Conservation (phyloP, 2,113 vertebrate genomes). For the Coptodon bakossiorum region DNA sequence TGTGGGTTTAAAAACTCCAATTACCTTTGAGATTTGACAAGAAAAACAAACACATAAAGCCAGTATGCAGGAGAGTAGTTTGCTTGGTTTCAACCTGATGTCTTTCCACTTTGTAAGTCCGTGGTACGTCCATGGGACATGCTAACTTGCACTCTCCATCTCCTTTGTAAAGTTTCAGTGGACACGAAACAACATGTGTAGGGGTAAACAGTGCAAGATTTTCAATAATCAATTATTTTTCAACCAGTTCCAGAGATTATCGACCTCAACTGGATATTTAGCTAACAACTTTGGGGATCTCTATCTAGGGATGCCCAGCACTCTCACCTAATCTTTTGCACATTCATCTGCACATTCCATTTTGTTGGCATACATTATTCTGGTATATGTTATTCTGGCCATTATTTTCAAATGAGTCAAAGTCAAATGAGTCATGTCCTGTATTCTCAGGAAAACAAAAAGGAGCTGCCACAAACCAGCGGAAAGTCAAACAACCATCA, state of each 20-base stretch:
- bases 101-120: background rate
- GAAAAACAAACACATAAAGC: background rate
- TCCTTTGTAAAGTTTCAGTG: background rate
- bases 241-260: background rate
- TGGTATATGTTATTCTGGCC: background rate
- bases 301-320: background rate
- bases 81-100: background rate
- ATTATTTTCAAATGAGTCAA: background rate
- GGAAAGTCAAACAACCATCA: constrained; percentile 11
- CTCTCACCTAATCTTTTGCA: background rate
- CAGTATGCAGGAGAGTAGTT: background rate
- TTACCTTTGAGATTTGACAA: background rate
- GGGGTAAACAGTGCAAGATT: background rate
- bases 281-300: background rate
- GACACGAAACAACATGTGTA: background rate
- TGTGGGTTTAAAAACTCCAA: background rate
- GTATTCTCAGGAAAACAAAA: constrained; percentile 29
- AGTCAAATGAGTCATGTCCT: background rate
- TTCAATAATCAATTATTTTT: background rate
- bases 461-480: background rate
- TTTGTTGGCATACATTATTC: background rate
- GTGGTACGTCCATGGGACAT: background rate
- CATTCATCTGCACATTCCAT: background rate
- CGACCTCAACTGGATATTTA: accelerated
- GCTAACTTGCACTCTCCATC: background rate